A percentile compares a stretch with the other conserved stretches of the same genome.
phyloP scores from a whole-genome alignment of 92 coral and sea anemone species.

The Porites cylindrica region DNA sequence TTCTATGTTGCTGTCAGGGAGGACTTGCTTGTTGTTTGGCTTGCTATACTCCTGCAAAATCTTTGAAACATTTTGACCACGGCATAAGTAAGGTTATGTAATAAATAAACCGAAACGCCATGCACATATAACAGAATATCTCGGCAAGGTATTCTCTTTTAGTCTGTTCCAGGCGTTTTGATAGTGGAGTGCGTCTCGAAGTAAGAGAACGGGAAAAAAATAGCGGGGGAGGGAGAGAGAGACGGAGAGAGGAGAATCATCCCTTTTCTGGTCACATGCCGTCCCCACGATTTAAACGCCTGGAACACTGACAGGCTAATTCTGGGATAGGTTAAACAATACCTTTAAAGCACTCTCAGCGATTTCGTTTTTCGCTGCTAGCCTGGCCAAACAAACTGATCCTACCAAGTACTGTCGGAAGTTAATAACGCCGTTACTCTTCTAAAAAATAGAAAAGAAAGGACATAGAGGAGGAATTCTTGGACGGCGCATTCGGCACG shows the following conservation, averaged over 20 bases:
- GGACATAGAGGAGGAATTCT: too few relatives aligned
- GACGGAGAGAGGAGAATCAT: too few relatives aligned
- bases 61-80: slow-evolving; percentile 14
- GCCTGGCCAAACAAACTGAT: slow-evolving; percentile 56
- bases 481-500: too few relatives aligned
- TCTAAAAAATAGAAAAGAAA: slow-evolving; percentile 16
- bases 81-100: background rate
- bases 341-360: slow-evolving; percentile 60
- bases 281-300: too few relatives aligned
- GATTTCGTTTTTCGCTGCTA: slow-evolving; percentile 52
- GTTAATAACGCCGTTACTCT: slow-evolving; percentile 36
- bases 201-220: too few relatives aligned
- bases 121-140: background rate
- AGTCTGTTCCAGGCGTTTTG: too few relatives aligned
- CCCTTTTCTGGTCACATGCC: too few relatives aligned
- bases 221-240: too few relatives aligned
- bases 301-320: too few relatives aligned
- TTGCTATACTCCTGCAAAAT: slow-evolving; percentile 70
- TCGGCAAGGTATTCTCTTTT: too few relatives aligned
- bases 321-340: background rate
- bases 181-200: too few relatives aligned
- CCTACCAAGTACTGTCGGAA: slow-evolving; percentile 72
- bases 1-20: slow-evolving; percentile 32
- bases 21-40: slow-evolving; percentile 37
- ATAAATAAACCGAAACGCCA: background rate